Base-by-base conservation (phyloP, 2,797 vertebrate species). In the Sebastes baramenuke region DNA sequence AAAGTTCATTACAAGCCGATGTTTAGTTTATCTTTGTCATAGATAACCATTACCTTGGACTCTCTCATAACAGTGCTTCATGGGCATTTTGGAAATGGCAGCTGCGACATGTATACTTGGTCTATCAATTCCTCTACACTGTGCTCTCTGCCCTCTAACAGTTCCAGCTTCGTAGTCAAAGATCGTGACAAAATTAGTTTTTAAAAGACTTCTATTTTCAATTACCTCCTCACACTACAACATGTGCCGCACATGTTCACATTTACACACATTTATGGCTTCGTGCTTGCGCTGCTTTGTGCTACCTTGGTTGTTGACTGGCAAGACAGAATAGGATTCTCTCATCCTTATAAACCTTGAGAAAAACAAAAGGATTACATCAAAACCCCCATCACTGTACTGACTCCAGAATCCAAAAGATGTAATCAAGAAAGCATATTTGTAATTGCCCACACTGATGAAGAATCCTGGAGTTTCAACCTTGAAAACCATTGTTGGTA, bases 351-450 rank as follows among this genome's bases (percentile, higher is more conserved):
- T 22, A 29, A 42, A 38, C n/a, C 25, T 54, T 56, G 12, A 67
- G 59, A 73, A 75, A 49, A 29, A 59, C 68, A 82, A 77, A 67
- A 29, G n/a, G 4, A n/a, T 54, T 49, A n/a, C 36, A 38, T 49
- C 69, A 67, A n/a, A 59, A 34, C 11, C 5, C 2, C 42, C 9
- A 22, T 32, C 20, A 18, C 42, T 68, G 13, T 5, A n/a, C 25
- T n/a, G 4, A 25, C 6, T 42, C 5, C 29, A 25, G n/a, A 38
- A 27, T 8, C 32, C 52, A 56, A 29, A 6, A 65, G 14, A 14
- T 3, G 22, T 22, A 60, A 67, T 6, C 29, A 61, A 38, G 12
- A 24, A 66, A 6, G 29, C 11, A 20, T n/a, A 29, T 6, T 66
- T 8, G 20, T 18, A 60, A 8, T 34, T 42, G 9, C 9, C 5